Conservation (phyloP, 2,797 vertebrate species). For the Odontamblyopus rebecca region DNA sequence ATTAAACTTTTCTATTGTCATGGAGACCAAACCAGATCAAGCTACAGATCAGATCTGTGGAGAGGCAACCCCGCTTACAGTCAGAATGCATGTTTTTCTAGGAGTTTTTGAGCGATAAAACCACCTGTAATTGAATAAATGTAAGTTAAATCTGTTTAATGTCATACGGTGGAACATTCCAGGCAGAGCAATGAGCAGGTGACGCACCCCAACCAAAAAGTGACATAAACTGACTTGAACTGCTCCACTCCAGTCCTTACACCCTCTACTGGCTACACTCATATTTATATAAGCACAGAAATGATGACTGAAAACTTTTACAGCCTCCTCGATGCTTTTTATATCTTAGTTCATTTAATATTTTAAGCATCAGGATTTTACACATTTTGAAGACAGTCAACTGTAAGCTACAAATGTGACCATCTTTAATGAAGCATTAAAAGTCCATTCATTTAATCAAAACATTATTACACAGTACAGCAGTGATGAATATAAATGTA, state of each 20-base stretch:
- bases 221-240: neutral
- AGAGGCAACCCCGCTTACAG: too few relatives aligned
- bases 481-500: neutral
- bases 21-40: too few relatives aligned
- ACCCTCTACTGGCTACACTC: neutral
- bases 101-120: too few relatives aligned
- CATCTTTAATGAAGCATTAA: neutral
- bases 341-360: neutral
- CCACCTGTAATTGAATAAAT: too few relatives aligned
- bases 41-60: too few relatives aligned
- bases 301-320: neutral
- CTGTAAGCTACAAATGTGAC: neutral
- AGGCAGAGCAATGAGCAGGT: too few relatives aligned
- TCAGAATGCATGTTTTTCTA: too few relatives aligned
- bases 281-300: neutral
- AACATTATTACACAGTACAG: neutral
- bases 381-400: neutral
- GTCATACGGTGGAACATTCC: too few relatives aligned
- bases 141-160: too few relatives aligned
- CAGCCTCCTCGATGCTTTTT: neutral
- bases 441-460: neutral
- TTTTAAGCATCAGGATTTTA: neutral
- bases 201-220: too few relatives aligned
- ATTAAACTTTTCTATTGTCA: too few relatives aligned
- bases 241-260: neutral